Evolutionary conservation across 2,888 invertebrate genomes (phyloP).

Genomic region (Lepidonotus clava): DNA sequence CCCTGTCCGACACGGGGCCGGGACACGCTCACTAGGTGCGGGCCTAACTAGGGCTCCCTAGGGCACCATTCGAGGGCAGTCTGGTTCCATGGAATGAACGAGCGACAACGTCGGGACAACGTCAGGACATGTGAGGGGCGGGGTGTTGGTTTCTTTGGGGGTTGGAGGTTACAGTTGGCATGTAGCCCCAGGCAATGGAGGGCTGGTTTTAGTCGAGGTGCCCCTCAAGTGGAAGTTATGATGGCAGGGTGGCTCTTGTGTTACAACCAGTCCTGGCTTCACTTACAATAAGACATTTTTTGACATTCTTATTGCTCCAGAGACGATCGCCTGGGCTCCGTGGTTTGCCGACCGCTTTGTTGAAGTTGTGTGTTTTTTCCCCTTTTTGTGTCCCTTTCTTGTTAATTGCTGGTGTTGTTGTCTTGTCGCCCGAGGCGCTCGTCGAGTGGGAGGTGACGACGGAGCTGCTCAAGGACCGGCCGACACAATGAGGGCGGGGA

Average conservation of each 20-base stretch:
- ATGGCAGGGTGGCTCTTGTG: background rate
- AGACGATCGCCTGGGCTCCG: too few relatives aligned
- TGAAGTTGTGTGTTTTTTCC: too few relatives aligned
- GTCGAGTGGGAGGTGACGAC: background rate
- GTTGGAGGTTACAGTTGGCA: background rate
- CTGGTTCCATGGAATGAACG: too few relatives aligned
- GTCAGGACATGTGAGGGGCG: background rate
- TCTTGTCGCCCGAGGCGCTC: slow-evolving; percentile 15
- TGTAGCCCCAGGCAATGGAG: background rate
- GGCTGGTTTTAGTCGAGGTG: background rate
- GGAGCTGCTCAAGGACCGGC: background rate
- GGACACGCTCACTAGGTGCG: too few relatives aligned
- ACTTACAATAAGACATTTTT: too few relatives aligned
- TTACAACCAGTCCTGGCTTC: background rate
- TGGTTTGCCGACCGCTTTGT: too few relatives aligned
- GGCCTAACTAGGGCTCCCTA: too few relatives aligned
- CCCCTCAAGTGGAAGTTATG: background rate
- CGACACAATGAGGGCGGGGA: background rate
- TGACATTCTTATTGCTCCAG: too few relatives aligned
- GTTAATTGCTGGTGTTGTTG: background rate
- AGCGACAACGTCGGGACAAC: background rate
- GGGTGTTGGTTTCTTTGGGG: background rate
- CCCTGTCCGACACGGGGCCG: too few relatives aligned
- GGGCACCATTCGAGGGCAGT: too few relatives aligned
- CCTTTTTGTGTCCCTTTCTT: background rate